Base-by-base conservation (phyloP, 1,140 invertebrate species). In the Lordiphosa mommai region DNA sequence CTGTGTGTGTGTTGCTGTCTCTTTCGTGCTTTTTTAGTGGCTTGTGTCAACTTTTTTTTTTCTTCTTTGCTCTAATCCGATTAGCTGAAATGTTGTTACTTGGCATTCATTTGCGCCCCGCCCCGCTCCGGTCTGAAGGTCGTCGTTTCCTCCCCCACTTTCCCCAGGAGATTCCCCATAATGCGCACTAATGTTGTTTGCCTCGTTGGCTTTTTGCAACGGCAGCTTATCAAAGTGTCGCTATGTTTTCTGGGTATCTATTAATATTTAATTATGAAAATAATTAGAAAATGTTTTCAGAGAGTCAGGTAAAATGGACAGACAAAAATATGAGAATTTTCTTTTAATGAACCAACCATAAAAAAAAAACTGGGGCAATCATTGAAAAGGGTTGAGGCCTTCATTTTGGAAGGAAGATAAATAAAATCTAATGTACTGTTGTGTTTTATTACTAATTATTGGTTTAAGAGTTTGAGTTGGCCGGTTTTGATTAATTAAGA, bases 141-240 rank as follows among this genome's bases (percentile, higher is more conserved):
- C 40, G 9, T 8, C 34, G n/a, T 36, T 12, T 13, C 37, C 14
- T 33, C 16, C 29, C 34, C 51, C 20, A 1, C 23, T 36, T 29
- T 16, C 12, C 71, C 55, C 64, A 4, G 27, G 76, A 70, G 82
- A 71, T 29, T 41, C 37, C 44, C 56, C 57, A 72, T 86, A 86
- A 82, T 80, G 82, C 79, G 79, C 79, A 86, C 76, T 86, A 86
- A 86, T 86, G 72, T 67, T 77, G 76, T 86, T 86, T 82, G 68
- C 67, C 49, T 56, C 16, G 14, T 30, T n/a, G 9, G 16, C 16
- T 41, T 23, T 43, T 51, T 51, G 43, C 5, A 9, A 8, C 20
- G 27, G 13, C 14, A 41, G 60, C 61, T 61, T 69, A 60, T 49
- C 30, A 67, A 69, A 65, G 61, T 69, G 66, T 69, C 61, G 61